Percentiles rank a stretch among this genome's conserved stretches.
Evolutionary conservation across 2,113 vertebrate species (phyloP).

Genomic region (Tetrao urogallus): DNA sequence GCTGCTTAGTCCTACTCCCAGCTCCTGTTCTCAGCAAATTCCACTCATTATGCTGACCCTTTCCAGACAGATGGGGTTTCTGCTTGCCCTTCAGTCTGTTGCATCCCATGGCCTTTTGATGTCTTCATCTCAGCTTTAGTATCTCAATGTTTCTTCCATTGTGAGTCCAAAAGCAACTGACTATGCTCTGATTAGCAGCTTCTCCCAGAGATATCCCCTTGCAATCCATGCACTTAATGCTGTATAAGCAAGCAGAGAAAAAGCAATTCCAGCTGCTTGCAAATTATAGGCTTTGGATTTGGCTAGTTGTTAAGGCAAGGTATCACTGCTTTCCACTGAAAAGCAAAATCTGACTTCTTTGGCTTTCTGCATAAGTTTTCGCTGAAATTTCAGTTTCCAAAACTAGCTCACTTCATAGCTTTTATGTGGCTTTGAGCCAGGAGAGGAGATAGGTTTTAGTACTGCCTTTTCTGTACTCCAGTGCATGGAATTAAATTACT

Average conservation of each 20-base stretch:
- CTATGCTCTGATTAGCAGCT: not conserved
- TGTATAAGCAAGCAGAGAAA: not conserved
- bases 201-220: not conserved
- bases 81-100: not conserved
- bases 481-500: not conserved
- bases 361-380: not conserved
- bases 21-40: not conserved
- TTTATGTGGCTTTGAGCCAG: not conserved
- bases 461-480: not conserved
- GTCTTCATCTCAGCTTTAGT: not conserved
- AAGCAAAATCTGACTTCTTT: not conserved
- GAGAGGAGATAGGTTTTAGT: not conserved
- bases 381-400: slow-evolving; percentile 9
- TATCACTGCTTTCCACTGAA: not conserved
- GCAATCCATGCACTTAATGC: not conserved
- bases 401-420: not conserved
- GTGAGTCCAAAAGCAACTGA: not conserved
- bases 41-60: not conserved
- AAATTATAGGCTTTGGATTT: not conserved
- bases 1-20: not conserved
- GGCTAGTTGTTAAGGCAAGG: not conserved
- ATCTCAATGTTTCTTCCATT: not conserved
- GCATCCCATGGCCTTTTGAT: not conserved
- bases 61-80: rapidly evolving
- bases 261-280: not conserved